phyloP scores from a whole-genome alignment of 2,113 vertebrate species.

The Circaetus cinerascens region DNA sequence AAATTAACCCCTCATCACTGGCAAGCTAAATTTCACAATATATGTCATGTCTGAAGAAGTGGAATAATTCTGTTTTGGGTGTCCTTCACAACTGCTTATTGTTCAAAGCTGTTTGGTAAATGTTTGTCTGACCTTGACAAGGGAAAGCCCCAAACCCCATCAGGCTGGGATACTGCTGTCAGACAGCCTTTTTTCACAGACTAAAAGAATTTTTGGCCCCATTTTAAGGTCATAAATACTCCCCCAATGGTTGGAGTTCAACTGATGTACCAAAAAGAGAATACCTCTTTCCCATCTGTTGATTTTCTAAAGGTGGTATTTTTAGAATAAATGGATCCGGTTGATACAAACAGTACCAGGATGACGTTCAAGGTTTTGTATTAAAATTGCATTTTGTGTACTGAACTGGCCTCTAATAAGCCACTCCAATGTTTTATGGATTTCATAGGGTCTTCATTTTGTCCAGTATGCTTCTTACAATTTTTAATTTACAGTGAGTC shows the following conservation, averaged over 20 bases:
- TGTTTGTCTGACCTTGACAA: background rate
- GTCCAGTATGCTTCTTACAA: background rate
- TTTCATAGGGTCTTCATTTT: background rate
- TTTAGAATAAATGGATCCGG: background rate
- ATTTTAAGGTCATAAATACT: background rate
- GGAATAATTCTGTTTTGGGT: background rate
- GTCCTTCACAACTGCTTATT: background rate
- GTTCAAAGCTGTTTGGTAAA: background rate
- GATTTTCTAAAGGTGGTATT: background rate
- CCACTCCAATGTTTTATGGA: background rate
- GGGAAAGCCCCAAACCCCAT: background rate
- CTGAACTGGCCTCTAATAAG: background rate
- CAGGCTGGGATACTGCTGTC: background rate
- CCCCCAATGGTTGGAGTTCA: background rate
- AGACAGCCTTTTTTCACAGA: background rate
- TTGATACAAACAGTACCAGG: background rate
- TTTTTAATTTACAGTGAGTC: background rate
- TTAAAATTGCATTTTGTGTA: background rate
- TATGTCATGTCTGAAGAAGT: background rate
- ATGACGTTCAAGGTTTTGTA: background rate
- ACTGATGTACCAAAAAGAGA: background rate
- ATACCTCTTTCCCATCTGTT: background rate
- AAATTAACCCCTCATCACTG: background rate
- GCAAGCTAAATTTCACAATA: background rate
- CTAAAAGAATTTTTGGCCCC: background rate